Base-by-base conservation (phyloP, 2,888 invertebrate genomes). In the Mycalesis mineus region DNA sequence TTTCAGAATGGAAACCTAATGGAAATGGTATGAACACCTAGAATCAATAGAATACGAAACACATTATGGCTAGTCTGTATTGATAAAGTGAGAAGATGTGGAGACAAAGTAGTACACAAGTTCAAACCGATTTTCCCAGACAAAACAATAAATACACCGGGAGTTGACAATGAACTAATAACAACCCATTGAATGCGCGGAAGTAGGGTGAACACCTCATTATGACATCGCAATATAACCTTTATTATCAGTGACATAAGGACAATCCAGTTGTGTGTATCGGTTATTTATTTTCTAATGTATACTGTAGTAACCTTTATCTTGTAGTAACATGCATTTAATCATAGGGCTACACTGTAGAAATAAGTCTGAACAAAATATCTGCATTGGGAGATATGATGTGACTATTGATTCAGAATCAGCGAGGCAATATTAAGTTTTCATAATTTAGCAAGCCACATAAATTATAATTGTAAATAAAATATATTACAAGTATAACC, bases 111-210 rank as follows among this genome's bases (percentile, higher is more conserved):
- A 9, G 22, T 22, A 22, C 22, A 50, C 22, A 50, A 28, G 39
- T 28, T 44, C 28, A 50, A 39, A 39, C 13, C 28, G 50, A 48
- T 48, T 31, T 29, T 45, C 29, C 29, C 45, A 45, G 13, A 45
- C 48, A 11, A 33, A 47, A 55, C 55, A 55, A 55, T 47, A 55
- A 55, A 55, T 45, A 11, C 17, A 47, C 45, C 37, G 40, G 28
- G 28, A 55, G 45, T 45, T 31, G 55, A 39, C 47, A 47, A 55
- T 53, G 53, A 53, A 55, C 47, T 55, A 48, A 55, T 47, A 55
- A 39, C 55, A 13, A 31, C 29, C 28, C 13, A 47, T 48, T 48
- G 17, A 48, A 36, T 48, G 36, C 48, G n/a, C 33, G 48, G 36
- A 48, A 36, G 48, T 36, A 48, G 48, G 48, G 33, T 48, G 48